Base-by-base conservation (phyloP, 1,140 invertebrate species). In the Aplysia californica region DNA sequence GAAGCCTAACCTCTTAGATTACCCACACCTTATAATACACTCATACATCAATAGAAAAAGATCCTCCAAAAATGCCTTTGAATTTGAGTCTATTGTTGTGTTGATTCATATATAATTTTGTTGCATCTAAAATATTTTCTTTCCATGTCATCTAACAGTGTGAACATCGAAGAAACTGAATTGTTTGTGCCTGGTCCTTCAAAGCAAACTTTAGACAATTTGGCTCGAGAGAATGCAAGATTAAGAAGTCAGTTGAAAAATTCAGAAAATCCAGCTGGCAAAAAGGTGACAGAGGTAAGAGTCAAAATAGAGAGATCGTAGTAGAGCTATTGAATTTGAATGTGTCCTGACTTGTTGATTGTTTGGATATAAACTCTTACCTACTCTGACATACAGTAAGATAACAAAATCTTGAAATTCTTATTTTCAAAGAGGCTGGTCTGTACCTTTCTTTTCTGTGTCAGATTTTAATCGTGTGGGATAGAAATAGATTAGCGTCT, bases 171-270 rank as follows among this genome's bases (percentile, higher is more conserved):
- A 31, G 85, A 86, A 66, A 81, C 75, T 21, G 86, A 87, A 64
- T 39, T 80, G 23, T 86, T 84, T 80, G 75, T 87, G 56, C 85
- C 84, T 0, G 84, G 82, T 26, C 78, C 78, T 31, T 87, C 85
- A 15, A 86, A 85, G 73, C 81, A 83, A 58, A 70, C 85, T 3
- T 66, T 87, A 18, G 85, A 86, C 56, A 87, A 87, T 77, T 68
- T 87, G 35, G 78, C 83, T 0, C 68, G 81, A 36, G 86, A 87
- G 80, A 87, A 87, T 67, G 79, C 81, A 38, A 58, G 85, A 31
- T 71, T 87, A 18, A 41, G 82, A 23, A 83, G 79, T 59, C 73
- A 85, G 23, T 38, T 85, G 15, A 74, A 81, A 41, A 73, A 64
- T 33, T 44, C 59, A 33, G 75, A 69, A 21, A 65, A 69, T 23